Evolutionary conservation across 2,797 vertebrate genomes (phyloP).

Genomic region (Falco naumanni): DNA sequence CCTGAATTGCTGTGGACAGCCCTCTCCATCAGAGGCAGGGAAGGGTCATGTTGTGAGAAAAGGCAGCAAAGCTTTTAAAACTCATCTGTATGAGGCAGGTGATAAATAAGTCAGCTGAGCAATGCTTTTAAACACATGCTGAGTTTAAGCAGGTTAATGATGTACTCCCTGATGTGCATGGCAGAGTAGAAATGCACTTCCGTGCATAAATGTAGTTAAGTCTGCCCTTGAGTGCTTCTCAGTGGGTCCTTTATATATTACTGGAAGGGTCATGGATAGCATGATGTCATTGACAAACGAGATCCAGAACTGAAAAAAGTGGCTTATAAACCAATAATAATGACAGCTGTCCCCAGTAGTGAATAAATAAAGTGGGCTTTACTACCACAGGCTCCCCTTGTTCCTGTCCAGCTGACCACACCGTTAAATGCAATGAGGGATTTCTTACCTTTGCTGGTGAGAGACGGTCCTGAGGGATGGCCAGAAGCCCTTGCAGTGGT

Average conservation of each 20-base stretch:
- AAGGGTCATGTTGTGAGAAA: not conserved
- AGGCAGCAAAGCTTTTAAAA: not conserved
- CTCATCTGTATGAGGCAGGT: accelerated
- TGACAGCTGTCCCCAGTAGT: accelerated
- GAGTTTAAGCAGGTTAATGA: not conserved
- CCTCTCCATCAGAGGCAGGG: not conserved
- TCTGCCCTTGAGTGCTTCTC: not conserved
- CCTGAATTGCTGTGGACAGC: not conserved
- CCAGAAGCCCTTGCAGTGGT: not conserved
- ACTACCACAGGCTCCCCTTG: not conserved
- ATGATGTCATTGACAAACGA: not conserved
- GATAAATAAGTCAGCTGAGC: not conserved
- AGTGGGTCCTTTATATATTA: not conserved
- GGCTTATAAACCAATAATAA: not conserved
- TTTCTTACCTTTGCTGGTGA: not conserved
- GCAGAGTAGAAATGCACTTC: not conserved
- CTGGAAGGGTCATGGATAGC: not conserved
- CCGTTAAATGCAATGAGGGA: not conserved
- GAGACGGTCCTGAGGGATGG: not conserved
- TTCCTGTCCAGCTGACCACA: not conserved
- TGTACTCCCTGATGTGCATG: not conserved
- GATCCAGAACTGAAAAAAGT: not conserved
- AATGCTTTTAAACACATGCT: not conserved
- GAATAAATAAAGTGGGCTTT: not conserved
- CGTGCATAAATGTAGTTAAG: not conserved